phyloP scores from a whole-genome alignment of 1,140 invertebrate species.

The Drosophila prosaltans region DNA sequence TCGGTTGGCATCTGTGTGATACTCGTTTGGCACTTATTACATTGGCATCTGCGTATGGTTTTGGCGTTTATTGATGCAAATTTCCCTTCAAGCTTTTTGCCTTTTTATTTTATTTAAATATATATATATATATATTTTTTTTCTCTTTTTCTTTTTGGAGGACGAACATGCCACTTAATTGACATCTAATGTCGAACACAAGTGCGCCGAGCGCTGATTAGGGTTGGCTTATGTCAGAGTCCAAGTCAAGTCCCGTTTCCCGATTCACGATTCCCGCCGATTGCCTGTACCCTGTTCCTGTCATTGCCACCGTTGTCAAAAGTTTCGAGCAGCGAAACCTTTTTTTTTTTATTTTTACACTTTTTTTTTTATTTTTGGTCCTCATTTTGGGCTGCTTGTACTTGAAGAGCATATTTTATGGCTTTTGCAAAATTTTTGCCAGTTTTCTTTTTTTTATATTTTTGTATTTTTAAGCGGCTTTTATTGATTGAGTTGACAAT shows the following conservation, averaged over 20 bases:
- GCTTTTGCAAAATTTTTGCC: slow-evolving; percentile 61
- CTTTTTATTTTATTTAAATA: slow-evolving; percentile 38
- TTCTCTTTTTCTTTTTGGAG: slow-evolving; percentile 1
- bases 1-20: slow-evolving; percentile 46
- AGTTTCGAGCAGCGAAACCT: slow-evolving; percentile 45
- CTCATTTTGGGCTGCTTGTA: slow-evolving; percentile 13
- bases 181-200: slow-evolving; percentile 78
- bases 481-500: slow-evolving; percentile 76
- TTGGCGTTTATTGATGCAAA: slow-evolving; percentile 81
- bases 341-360: slow-evolving; percentile 40
- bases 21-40: slow-evolving; percentile 77
- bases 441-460: slow-evolving; percentile 29
- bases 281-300: slow-evolving; percentile 37
- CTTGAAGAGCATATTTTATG: slow-evolving; percentile 40
- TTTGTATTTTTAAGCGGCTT: slow-evolving; percentile 40
- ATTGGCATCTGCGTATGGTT: slow-evolving; percentile 78
- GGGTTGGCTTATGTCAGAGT: slow-evolving; percentile 57
- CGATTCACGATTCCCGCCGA: background rate
- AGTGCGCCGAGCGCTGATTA: slow-evolving; percentile 72
- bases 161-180: slow-evolving; percentile 62
- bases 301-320: slow-evolving; percentile 75
- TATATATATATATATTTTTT: background rate
- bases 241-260: slow-evolving; percentile 6
- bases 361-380: slow-evolving; percentile 17
- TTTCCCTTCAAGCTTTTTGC: slow-evolving; percentile 45